Base-by-base conservation (phyloP, 2,113 vertebrate species). In the Hylia prasina region DNA sequence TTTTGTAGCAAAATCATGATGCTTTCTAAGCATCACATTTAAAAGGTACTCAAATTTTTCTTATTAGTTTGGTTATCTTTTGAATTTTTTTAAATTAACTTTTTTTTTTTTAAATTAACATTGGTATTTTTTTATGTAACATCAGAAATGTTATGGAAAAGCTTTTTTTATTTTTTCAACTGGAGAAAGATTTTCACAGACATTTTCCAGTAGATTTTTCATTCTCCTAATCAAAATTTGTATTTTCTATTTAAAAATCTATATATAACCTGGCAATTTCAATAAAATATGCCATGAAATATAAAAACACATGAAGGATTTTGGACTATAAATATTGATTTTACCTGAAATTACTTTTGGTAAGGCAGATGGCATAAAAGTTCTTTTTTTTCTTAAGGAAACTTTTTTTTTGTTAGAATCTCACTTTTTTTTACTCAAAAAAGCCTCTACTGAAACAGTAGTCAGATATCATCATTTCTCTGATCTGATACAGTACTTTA, bases 161-260 rank as follows among this genome's bases (percentile, higher is more conserved):
- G 1, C 2, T 40, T 9, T 51, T 0, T 8, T 7, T n/a, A n/a
- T 20, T 58, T 48, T 60, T 48, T 61, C 10, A 58, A 35, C 5
- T 28, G 10, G 0, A 69, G 5, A 50, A 76, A n/a, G 2, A 1
- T 35, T 73, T 77, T 37, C 7, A 27, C 5, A 44, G 7, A 28
- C 16, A 19, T 50, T 71, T 83, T 71, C 23, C 10, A 31, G 23
- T 13, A 65, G 10, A 63, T 30, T 89, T 77, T 77, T 73, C 7
- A 71, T 61, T 48, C 22, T 83, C 19, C 24, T 28, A 35, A 9
- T 25, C 31, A 63, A 82, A 83, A 24, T 35, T 54, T 21, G 4
- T 1, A 9, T 60, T 69, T 87, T 57, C 13, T 66, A 45, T 37
- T 82, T 42, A 53, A 87, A 87, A 78, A 50, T 63, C 22, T 73